Percentiles rank a stretch among this genome's conserved stretches.
These are phyloP conservation scores for Hyperoplus lanceolatus DNA, from an alignment of 2,797 vertebrate genomes.

Conservation along the genomic window DNA sequence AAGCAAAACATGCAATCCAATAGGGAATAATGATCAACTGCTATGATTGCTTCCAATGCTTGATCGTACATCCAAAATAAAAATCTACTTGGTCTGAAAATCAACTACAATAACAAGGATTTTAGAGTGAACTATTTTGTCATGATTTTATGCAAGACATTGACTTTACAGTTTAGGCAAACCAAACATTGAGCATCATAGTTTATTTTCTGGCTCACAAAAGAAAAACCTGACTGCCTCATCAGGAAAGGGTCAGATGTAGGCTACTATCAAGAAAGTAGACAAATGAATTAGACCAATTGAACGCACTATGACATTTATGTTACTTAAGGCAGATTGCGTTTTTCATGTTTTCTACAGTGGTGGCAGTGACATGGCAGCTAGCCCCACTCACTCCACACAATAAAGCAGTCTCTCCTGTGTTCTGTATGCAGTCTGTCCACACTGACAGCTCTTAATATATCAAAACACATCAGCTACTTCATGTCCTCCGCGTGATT, in stretches of 20 bases:
- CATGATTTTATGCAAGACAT: neutral
- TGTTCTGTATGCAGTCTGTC: neutral
- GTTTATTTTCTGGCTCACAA: neutral
- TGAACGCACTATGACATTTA: slow-evolving; percentile 9
- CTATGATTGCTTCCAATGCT: too few relatives aligned
- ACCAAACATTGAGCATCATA: neutral
- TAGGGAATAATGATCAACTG: neutral
- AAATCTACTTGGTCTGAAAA: neutral
- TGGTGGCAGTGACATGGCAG: slow-evolving; percentile 57
- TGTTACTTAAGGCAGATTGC: neutral
- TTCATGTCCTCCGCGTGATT: neutral
- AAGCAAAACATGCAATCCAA: neutral
- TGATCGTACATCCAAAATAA: too few relatives aligned
- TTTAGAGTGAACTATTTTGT: slow-evolving; percentile 1
- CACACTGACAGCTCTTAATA: slow-evolving; percentile 1
- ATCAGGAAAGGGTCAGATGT: neutral
- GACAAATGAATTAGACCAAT: neutral
- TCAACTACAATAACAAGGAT: slow-evolving; percentile 3
- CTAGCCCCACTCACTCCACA: slow-evolving; percentile 44
- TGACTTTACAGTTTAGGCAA: neutral
- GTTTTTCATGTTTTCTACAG: slow-evolving; percentile 22
- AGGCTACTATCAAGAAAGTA: neutral
- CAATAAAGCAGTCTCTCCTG: slow-evolving; percentile 1
- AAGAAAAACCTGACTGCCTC: neutral
- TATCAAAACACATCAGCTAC: neutral